These are phyloP conservation scores for Malthinus flaveolus DNA, from an alignment of 2,888 invertebrate genomes.

Conservation along the genomic window DNA sequence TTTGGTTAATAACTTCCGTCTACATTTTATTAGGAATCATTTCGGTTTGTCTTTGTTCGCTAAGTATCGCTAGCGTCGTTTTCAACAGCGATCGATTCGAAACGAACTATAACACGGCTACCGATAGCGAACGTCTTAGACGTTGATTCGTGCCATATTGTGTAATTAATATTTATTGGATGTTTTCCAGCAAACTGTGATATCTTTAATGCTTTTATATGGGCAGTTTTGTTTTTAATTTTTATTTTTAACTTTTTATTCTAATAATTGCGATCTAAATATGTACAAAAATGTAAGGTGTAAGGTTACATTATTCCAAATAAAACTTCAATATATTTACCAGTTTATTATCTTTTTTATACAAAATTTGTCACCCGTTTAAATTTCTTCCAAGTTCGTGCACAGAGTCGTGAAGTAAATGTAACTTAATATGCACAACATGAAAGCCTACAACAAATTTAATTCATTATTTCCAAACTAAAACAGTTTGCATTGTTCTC, in stretches of 20 bases:
- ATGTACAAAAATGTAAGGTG: conserved; percentile 7
- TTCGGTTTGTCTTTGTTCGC: conserved; percentile 60
- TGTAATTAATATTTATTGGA: no score
- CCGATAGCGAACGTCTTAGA: conserved; percentile 2
- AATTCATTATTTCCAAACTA: no score
- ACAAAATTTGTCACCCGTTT: background rate
- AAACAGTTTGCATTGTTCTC: no score
- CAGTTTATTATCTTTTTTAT: background rate
- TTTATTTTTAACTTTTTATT: background rate
- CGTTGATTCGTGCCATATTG: conserved; percentile 13
- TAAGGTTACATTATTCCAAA: conserved; percentile 6
- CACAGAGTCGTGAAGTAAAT: conserved; percentile 19
- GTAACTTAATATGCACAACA: conserved; percentile 16
- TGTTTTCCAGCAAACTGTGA: conserved; percentile 27
- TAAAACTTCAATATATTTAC: background rate
- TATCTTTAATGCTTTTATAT: conserved; percentile 19
- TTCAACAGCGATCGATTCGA: conserved; percentile 25
- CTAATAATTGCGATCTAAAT: background rate
- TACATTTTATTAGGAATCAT: conserved; percentile 62
- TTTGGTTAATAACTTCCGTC: conserved; percentile 68
- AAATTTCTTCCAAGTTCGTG: background rate
- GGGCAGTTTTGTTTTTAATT: background rate
- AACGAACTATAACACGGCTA: conserved; percentile 5
- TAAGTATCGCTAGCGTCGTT: conserved; percentile 58
- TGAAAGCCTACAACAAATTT: conserved; percentile 3